Evolutionary conservation across 2,113 vertebrate genomes (phyloP).

Genomic region (Chloropsis cyanopogon): DNA sequence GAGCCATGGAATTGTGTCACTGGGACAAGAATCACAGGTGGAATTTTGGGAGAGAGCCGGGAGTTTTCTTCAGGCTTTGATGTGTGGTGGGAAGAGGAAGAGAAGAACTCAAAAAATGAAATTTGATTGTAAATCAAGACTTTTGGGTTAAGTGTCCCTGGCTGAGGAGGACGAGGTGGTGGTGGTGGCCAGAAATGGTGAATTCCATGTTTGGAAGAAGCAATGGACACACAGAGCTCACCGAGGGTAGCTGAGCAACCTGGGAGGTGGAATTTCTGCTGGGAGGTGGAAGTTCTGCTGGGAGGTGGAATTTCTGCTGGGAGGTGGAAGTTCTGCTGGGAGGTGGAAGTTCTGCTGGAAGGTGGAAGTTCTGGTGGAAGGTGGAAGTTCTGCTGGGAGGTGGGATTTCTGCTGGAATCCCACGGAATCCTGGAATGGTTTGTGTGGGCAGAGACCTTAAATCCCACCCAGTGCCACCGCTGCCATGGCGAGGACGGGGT

Average conservation of each 20-base stretch:
- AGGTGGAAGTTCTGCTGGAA: neutral
- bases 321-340: neutral
- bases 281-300: neutral
- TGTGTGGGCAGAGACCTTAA: neutral
- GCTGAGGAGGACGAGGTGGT: neutral
- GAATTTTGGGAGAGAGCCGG: neutral
- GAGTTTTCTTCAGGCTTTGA: neutral
- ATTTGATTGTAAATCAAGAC: neutral
- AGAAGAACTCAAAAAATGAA: neutral
- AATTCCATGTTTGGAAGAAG: neutral
- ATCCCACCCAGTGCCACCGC: neutral
- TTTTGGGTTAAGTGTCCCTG: neutral
- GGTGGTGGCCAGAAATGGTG: neutral
- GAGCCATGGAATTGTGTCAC: accelerated
- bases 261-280: neutral
- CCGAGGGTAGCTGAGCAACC: accelerated
- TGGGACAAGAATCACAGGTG: neutral
- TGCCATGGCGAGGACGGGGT: neutral
- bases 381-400: neutral
- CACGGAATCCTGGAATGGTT: accelerated
- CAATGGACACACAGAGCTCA: neutral
- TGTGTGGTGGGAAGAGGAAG: neutral
- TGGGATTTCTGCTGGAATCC: neutral
- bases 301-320: neutral
- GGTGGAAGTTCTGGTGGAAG: neutral